phyloP scores from a whole-genome alignment of 2,113 vertebrate genomes.

The Syrrhaptes paradoxus region DNA sequence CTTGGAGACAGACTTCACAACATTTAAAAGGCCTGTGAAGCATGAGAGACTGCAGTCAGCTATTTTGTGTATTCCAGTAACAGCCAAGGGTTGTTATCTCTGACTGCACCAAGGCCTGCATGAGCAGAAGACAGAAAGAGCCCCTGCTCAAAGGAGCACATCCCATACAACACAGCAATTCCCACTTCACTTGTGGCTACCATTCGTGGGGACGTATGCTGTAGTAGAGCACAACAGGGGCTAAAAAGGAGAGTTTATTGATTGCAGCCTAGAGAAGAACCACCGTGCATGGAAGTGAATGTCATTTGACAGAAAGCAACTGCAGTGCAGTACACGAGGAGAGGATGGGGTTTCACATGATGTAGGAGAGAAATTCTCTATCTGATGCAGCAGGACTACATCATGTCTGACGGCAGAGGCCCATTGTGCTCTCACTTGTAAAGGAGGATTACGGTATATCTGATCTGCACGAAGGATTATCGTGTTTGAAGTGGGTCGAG shows the following conservation, averaged over 20 bases:
- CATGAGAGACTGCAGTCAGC: not conserved
- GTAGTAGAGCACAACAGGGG: not conserved
- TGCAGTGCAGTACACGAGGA: not conserved
- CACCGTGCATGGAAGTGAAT: not conserved
- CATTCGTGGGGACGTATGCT: rapidly evolving
- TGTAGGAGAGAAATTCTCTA: not conserved
- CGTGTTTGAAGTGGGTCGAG: not conserved
- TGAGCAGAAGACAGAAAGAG: not conserved
- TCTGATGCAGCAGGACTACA: constrained; percentile 54
- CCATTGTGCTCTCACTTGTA: constrained; percentile 47
- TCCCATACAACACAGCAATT: rapidly evolving
- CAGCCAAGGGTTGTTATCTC: not conserved
- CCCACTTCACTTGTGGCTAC: not conserved
- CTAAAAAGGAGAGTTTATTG: not conserved
- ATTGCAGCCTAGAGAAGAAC: not conserved
- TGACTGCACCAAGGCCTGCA: not conserved
- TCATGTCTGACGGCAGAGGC: constrained; percentile 47
- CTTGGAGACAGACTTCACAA: not conserved
- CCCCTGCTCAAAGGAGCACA: not conserved
- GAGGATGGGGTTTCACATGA: not conserved
- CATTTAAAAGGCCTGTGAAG: not conserved
- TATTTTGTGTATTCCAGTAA: not conserved
- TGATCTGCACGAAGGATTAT: constrained; percentile 64
- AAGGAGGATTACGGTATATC: constrained; percentile 63
- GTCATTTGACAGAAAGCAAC: not conserved